Conservation (phyloP, 2,113 vertebrate species). For the Stomatorhinus ivindoensis region DNA sequence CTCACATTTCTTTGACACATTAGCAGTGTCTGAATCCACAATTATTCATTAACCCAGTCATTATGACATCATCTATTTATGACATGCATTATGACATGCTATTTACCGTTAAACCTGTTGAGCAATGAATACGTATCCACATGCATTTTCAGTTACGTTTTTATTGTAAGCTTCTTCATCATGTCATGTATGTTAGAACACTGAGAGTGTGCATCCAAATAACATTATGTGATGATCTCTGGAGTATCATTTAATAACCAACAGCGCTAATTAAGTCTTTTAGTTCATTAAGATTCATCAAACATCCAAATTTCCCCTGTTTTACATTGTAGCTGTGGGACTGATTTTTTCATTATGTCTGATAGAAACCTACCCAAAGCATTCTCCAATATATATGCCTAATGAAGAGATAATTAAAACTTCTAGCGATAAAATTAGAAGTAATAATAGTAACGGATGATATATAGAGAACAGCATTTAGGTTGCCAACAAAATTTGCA, state of each 20-base stretch:
- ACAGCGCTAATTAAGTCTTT: not conserved
- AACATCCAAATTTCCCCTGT: not conserved
- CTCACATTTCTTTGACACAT: not conserved
- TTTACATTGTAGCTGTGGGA: not conserved
- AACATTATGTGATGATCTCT: not conserved
- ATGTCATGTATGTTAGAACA: not conserved
- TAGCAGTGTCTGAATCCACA: not conserved
- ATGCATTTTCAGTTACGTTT: not conserved
- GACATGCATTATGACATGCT: not conserved
- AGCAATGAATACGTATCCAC: not conserved
- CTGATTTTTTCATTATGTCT: not conserved
- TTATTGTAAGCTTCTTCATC: not conserved
- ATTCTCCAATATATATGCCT: not conserved
- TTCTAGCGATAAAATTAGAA: not conserved
- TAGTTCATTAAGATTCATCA: constrained; percentile 15
- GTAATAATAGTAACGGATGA: not conserved
- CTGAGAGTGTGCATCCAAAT: not conserved
- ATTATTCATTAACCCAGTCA: not conserved
- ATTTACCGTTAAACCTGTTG: not conserved
- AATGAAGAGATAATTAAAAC: not conserved
- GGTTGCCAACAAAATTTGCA: not conserved
- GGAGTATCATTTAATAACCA: not conserved
- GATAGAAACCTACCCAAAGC: not conserved
- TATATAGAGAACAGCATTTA: not conserved
- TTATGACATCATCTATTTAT: not conserved